phyloP scores from a whole-genome alignment of 2,888 invertebrate genomes.

The Apotomis turbidana region DNA sequence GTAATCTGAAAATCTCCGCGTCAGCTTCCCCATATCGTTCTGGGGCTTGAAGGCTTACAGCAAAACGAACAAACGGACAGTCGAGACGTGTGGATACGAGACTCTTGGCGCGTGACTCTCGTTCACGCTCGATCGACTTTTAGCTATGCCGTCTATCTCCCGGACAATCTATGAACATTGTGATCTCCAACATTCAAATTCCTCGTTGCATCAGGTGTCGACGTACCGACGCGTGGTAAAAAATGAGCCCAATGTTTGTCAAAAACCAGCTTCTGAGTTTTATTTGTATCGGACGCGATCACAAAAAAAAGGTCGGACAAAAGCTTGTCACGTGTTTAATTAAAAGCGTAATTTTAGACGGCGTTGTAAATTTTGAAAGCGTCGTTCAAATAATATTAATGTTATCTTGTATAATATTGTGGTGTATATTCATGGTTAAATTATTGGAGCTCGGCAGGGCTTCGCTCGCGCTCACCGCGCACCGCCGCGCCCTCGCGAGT shows the following conservation, averaged over 20 bases:
- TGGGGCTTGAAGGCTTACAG: slow-evolving; percentile 36
- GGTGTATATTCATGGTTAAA: slow-evolving; percentile 40
- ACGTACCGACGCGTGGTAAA: slow-evolving; percentile 21
- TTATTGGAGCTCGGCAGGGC: slow-evolving; percentile 56
- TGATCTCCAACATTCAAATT: slow-evolving; percentile 41
- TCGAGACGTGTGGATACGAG: slow-evolving; percentile 68
- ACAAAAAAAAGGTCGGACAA: slow-evolving; percentile 26
- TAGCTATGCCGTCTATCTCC: slow-evolving; percentile 70
- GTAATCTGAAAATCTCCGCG: slow-evolving; percentile 15
- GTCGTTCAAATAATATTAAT: slow-evolving; percentile 24
- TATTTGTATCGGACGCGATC: slow-evolving; percentile 30
- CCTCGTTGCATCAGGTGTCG: slow-evolving; percentile 37
- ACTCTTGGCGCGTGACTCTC: slow-evolving; percentile 77
- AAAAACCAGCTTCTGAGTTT: slow-evolving; percentile 30
- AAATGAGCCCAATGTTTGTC: slow-evolving; percentile 25
- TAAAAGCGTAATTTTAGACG: slow-evolving; percentile 28
- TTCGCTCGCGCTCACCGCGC: slow-evolving; percentile 52
- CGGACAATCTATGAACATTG: slow-evolving; percentile 64
- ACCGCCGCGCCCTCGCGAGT: slow-evolving; percentile 50
- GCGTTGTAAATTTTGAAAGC: slow-evolving; percentile 7
- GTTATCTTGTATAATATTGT: slow-evolving; percentile 28
- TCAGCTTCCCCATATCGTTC: slow-evolving; percentile 18
- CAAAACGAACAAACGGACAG: slow-evolving; percentile 49
- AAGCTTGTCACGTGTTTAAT: slow-evolving; percentile 33
- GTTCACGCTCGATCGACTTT: slow-evolving; percentile 74